Evolutionary conservation across 2,797 vertebrate species (phyloP).

Genomic region (Glyptemys insculpta): DNA sequence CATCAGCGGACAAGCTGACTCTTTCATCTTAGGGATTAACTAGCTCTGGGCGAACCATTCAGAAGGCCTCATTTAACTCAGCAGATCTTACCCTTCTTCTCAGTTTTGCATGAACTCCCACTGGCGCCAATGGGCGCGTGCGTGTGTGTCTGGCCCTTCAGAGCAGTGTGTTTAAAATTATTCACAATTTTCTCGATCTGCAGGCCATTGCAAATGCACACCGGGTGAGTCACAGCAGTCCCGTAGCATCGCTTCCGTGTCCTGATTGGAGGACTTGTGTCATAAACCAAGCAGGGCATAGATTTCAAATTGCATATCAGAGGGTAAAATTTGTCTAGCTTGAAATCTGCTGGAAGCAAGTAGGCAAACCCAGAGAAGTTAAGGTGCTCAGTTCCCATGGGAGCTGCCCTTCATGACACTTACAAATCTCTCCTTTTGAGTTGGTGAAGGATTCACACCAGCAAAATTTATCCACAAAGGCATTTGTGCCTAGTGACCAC

Average conservation of each 20-base stretch:
- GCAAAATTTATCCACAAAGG: conserved; percentile 49
- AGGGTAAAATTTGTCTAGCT: background rate
- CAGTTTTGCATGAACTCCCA: background rate
- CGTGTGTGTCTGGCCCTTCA: background rate
- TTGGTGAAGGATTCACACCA: conserved; percentile 31
- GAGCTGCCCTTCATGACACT: background rate
- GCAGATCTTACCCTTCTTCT: background rate
- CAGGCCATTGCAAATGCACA: background rate
- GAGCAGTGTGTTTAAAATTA: background rate
- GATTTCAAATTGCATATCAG: background rate
- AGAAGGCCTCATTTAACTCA: background rate
- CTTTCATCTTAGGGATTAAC: background rate
- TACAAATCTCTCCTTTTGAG: conserved; percentile 29
- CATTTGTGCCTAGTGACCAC: background rate
- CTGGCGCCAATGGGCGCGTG: background rate
- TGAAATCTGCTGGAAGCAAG: conserved; percentile 42
- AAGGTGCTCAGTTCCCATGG: conserved; percentile 22
- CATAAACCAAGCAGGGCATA: background rate
- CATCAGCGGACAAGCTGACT: background rate
- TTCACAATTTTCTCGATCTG: background rate
- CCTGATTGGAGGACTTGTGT: rapidly evolving
- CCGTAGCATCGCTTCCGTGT: rapidly evolving
- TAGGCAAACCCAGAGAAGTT: background rate
- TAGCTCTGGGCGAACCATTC: background rate
- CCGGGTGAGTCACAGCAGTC: background rate